phyloP scores from a whole-genome alignment of 2,113 vertebrate genomes.

The Neogale vison region DNA sequence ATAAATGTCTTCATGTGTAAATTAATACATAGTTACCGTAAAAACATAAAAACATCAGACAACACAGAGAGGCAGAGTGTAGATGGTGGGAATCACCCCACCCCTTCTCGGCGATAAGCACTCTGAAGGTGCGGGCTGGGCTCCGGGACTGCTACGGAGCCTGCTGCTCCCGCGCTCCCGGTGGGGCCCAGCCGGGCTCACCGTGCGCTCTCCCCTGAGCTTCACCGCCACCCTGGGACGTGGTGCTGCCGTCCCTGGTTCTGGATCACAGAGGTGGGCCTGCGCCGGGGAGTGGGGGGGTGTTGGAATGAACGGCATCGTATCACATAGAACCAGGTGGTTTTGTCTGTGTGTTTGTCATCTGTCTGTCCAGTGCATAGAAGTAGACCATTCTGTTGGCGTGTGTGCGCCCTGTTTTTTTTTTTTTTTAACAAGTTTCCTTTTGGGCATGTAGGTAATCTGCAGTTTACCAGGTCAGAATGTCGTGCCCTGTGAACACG shows the following conservation, averaged over 20 bases:
- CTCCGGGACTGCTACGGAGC: accelerated
- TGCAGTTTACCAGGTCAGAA: background rate
- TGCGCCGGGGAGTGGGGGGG: accelerated
- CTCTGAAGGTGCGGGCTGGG: accelerated
- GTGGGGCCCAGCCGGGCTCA: accelerated
- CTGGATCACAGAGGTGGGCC: background rate
- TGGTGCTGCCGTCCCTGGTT: accelerated
- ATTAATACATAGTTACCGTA: accelerated
- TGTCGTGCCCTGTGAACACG: accelerated
- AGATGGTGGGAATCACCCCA: accelerated
- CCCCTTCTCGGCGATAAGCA: accelerated
- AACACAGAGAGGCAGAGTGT: accelerated
- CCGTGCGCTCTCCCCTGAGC: accelerated
- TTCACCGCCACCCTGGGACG: accelerated
- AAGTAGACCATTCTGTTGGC: accelerated
- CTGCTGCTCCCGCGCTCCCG: accelerated
- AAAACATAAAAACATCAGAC: background rate
- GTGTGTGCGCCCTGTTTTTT: too few relatives aligned
- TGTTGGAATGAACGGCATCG: accelerated
- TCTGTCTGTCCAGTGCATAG: accelerated
- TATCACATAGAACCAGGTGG: accelerated
- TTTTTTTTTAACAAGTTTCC: too few relatives aligned
- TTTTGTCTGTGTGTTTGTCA: accelerated
- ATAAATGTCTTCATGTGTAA: background rate
- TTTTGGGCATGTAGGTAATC: background rate